These are phyloP conservation scores for Drosophila pegasa DNA, from an alignment of 2,888 invertebrate genomes.

Conservation along the genomic window DNA sequence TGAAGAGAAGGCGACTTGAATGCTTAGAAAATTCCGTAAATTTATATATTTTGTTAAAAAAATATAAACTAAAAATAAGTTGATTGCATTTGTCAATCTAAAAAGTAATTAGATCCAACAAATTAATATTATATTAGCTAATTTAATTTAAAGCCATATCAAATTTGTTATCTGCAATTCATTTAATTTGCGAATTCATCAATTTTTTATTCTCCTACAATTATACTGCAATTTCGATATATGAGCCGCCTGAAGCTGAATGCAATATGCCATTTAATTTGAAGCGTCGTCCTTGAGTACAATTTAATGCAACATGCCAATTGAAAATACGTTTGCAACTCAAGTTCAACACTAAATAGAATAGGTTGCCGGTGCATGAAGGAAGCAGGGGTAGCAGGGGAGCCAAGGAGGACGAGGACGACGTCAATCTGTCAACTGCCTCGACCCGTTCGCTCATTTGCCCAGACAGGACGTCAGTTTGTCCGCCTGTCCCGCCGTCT, in stretches of 20 bases:
- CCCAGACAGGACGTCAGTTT: slow-evolving; percentile 75
- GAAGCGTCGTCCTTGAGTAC: slow-evolving; percentile 66
- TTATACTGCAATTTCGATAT: background rate
- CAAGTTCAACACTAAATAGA: slow-evolving; percentile 59
- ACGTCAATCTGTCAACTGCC: slow-evolving; percentile 78
- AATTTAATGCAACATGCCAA: slow-evolving; percentile 79
- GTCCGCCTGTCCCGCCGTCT: slow-evolving; percentile 32
- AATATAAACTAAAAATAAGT: no score
- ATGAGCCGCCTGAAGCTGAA: slow-evolving; percentile 1
- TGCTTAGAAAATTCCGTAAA: background rate
- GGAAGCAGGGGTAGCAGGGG: slow-evolving; percentile 3
- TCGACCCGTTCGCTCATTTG: slow-evolving; percentile 79
- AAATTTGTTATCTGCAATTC: background rate
- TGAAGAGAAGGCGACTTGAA: background rate
- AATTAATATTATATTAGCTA: background rate
- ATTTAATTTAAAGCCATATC: background rate
- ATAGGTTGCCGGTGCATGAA: slow-evolving; percentile 18
- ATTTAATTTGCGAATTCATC: background rate
- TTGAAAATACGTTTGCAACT: slow-evolving; percentile 59
- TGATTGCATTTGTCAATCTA: no score
- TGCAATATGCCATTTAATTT: slow-evolving; percentile 36
- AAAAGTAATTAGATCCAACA: no score
- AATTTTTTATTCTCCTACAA: background rate
- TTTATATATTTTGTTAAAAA: no score
- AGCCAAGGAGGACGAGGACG: slow-evolving; percentile 36